Evolutionary conservation across 2,113 vertebrate genomes (phyloP).

Genomic region (Thamnophis sirtalis): DNA sequence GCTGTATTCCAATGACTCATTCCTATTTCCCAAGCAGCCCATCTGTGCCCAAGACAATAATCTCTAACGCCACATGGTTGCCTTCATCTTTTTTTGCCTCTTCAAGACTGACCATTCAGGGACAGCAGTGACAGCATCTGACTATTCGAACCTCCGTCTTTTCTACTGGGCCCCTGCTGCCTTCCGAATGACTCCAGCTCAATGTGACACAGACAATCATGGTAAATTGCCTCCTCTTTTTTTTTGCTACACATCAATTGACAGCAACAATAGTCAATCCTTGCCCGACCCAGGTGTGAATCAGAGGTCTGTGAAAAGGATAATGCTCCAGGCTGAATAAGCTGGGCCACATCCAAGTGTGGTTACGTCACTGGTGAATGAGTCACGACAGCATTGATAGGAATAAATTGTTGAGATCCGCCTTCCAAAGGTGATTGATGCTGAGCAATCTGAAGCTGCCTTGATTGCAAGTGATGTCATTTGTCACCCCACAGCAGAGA

Average conservation of each 20-base stretch:
- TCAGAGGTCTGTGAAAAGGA: constrained; percentile 4
- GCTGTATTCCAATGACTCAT: background rate
- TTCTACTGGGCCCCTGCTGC: background rate
- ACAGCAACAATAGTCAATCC: background rate
- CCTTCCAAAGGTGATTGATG: background rate
- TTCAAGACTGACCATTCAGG: background rate
- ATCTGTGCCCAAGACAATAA: background rate
- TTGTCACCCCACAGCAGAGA: background rate
- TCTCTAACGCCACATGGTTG: background rate
- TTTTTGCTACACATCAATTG: background rate
- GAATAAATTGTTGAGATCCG: constrained; percentile 8
- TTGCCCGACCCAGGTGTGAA: constrained; percentile 10
- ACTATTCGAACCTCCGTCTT: background rate
- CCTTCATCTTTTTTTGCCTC: background rate
- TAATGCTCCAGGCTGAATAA: constrained; percentile 7
- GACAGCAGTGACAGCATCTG: background rate
- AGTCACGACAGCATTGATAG: background rate
- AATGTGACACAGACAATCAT: background rate
- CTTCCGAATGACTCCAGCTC: background rate
- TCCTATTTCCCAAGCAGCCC: background rate
- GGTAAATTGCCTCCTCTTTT: background rate
- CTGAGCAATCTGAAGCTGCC: background rate
- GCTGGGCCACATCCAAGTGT: background rate
- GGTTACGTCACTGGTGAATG: background rate
- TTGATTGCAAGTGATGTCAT: background rate